Percentiles rank a stretch among this genome's conserved stretches.
phyloP scores from a whole-genome alignment of 2,888 invertebrate genomes.

The Dryobotodes eremita region DNA sequence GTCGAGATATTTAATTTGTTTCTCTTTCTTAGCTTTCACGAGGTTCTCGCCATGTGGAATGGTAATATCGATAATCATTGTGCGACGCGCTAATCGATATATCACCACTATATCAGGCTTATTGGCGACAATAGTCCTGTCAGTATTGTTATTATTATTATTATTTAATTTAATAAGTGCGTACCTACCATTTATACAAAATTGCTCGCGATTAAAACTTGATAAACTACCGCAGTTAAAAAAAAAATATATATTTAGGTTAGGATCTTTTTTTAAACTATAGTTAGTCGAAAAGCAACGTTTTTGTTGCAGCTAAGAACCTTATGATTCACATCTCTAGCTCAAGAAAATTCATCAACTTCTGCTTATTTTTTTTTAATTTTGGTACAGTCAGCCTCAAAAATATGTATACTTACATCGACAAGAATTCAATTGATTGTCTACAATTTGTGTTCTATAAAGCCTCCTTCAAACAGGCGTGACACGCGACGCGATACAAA shows the following conservation, averaged over 20 bases:
- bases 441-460: neutral
- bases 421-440: neutral
- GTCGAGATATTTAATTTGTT: too few relatives aligned
- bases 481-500: too few relatives aligned
- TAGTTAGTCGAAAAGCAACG: neutral
- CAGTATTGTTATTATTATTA: too few relatives aligned
- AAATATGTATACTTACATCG: neutral
- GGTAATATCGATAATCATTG: too few relatives aligned
- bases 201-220: neutral
- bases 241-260: neutral
- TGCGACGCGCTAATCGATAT: too few relatives aligned
- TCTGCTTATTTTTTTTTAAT: neutral
- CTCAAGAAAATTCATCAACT: neutral
- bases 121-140: too few relatives aligned
- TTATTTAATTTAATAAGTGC: too few relatives aligned
- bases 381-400: neutral
- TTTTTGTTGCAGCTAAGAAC: neutral
- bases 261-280: neutral
- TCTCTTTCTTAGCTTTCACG: too few relatives aligned
- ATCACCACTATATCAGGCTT: too few relatives aligned
- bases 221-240: neutral
- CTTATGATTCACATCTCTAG: neutral
- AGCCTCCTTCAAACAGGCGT: too few relatives aligned
- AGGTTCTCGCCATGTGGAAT: too few relatives aligned
- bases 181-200: neutral